phyloP scores from a whole-genome alignment of 2,888 invertebrate genomes.

The Lordiphosa andalusiaca region DNA sequence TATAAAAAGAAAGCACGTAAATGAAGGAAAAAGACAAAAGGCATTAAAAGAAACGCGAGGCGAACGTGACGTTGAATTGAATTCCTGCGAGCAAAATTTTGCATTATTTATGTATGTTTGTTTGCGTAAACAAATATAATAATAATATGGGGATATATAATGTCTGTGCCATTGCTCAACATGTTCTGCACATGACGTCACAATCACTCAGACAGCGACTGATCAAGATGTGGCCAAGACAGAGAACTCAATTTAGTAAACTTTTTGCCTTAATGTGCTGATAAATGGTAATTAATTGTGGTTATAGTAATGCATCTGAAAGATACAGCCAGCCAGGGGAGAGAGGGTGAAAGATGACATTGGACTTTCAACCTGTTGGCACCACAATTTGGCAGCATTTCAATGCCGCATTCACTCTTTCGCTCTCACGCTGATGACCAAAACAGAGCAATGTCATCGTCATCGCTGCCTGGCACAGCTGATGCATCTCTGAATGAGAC shows the following conservation, averaged over 20 bases:
- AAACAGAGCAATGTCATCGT: too few species aligned
- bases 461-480: too few species aligned
- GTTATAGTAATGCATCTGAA: constrained; percentile 31
- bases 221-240: too few species aligned
- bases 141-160: constrained; percentile 20
- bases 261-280: constrained; percentile 50
- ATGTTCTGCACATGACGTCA: constrained; percentile 58
- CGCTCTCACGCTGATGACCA: too few species aligned
- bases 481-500: too few species aligned
- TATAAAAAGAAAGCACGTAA: constrained; percentile 51
- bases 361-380: constrained; percentile 56
- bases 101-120: constrained; percentile 21
- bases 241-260: constrained; percentile 34
- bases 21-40: constrained; percentile 26
- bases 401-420: constrained; percentile 42
- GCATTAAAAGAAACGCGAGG: constrained; percentile 44
- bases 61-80: constrained; percentile 66
- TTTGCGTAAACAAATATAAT: constrained; percentile 24
- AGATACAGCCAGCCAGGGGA: constrained; percentile 19
- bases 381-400: constrained; percentile 56
- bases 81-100: constrained; percentile 50
- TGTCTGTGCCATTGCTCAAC: constrained; percentile 10
- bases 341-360: constrained; percentile 40
- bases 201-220: constrained; percentile 61
- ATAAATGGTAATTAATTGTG: constrained; percentile 60